Evolutionary conservation across 2,113 vertebrate genomes (phyloP), one percentile per base, ranked within the genome.

Genomic region (Manacus vitellinus): DNA sequence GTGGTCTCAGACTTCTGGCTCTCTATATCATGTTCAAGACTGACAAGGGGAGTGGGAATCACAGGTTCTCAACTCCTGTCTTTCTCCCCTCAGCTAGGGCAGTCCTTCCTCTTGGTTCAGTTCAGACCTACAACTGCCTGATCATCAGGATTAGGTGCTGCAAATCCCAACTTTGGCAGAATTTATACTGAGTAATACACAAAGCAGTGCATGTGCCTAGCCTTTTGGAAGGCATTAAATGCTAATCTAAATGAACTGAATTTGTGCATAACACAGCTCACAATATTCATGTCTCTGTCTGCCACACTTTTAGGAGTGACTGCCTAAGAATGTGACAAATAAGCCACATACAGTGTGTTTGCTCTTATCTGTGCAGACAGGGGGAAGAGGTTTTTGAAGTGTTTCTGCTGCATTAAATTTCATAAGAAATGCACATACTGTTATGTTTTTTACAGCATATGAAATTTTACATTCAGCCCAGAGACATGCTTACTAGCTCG

Each of bases 1-100:
- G 31, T 31, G 21, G 11, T 71, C 37, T 12, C 20, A 70, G 14
- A 2, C 41, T 39, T 17, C 37, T 19, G 63, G 8, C 7, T 39
- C 27, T 78, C n/a, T 28, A 14, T 20, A 19, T 25, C 37, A 39
- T 28, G 9, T 7, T 47, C n/a, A 28, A 25, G n/a, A 37, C 14
- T 1, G 0, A 0, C 1, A 28, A 65, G n/a, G 7, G 2, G 3
- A 35, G 12, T 31, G 31, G 20, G 17, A 72, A 10, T 65, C 44
- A 4, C 22, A 46, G 28, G 3, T 19, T 67, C 4, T 37, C 7
- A 20, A 6, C 31, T 52, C 18, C 41, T 39, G 28, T 16, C 14
- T 6, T 72, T 73, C 28, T 54, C 7, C 39, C 27, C 4, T 39
- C 37, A 37, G 5, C 20, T 33, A 30, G 31, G 14, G 20, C 41